Percentiles rank a stretch among this genome's conserved stretches.
Conservation (phyloP, 1,140 invertebrate genomes). For the Heliconius himera region DNA sequence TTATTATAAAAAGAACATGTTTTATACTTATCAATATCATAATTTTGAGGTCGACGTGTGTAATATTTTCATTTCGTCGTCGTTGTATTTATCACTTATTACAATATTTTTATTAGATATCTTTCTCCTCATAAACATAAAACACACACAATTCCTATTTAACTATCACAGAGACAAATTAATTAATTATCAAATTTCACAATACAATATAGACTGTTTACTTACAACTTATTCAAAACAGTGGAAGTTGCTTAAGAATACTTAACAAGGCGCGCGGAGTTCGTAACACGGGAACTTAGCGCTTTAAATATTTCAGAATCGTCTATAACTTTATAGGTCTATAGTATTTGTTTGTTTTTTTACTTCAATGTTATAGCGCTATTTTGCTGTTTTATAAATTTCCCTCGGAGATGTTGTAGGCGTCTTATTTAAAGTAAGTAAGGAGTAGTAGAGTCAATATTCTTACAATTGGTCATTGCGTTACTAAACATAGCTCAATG, state of each 20-base stretch:
- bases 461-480: too few species aligned
- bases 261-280: conserved; percentile 13
- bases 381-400: conserved; percentile 3
- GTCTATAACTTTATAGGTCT: conserved; percentile 10
- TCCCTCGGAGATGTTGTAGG: not conserved
- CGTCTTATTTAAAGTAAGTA: not conserved
- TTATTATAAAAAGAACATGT: too few species aligned
- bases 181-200: conserved; percentile 20
- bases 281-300: too few species aligned
- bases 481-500: too few species aligned
- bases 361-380: not conserved
- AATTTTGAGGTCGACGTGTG: too few species aligned
- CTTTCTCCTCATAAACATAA: too few species aligned
- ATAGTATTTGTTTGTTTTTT: not conserved
- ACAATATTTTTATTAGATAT: too few species aligned
- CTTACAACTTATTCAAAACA: conserved; percentile 31
- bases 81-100: too few species aligned
- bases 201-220: conserved; percentile 21
- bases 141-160: too few species aligned
- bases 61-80: too few species aligned
- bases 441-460: too few species aligned
- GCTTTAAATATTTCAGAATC: not conserved
- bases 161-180: not conserved
- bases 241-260: conserved; percentile 31
- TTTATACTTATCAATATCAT: not conserved